phyloP scores from a whole-genome alignment of 2,797 vertebrate species.

The Falco novaeseelandiae region DNA sequence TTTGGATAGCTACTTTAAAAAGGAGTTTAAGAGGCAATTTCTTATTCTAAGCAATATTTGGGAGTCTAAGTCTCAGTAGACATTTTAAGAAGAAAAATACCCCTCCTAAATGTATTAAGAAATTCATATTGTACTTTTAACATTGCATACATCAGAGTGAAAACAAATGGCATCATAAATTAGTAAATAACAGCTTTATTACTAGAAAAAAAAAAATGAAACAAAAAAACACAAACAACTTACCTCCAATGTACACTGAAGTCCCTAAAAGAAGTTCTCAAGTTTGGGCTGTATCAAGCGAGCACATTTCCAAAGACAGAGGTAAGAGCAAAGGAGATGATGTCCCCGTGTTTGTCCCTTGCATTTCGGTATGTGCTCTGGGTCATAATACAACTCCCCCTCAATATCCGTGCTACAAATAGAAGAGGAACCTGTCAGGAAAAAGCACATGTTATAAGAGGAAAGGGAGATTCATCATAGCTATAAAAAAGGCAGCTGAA shows the following conservation, averaged over 20 bases:
- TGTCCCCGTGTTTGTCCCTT: background rate
- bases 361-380: background rate
- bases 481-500: background rate
- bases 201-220: background rate
- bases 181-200: background rate
- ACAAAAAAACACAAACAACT: background rate
- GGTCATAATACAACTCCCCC: background rate
- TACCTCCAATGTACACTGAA: background rate
- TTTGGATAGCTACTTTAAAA: background rate
- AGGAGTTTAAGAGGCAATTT: background rate
- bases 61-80: background rate
- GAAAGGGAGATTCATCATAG: background rate
- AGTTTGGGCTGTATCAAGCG: background rate
- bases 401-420: background rate
- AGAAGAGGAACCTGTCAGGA: background rate
- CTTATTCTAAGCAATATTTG: background rate
- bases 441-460: background rate
- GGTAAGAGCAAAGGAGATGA: background rate
- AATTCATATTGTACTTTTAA: background rate
- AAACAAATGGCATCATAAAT: background rate
- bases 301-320: background rate
- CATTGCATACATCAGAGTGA: background rate
- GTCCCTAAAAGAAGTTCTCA: background rate
- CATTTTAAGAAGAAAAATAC: background rate
- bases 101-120: background rate